Conservation (phyloP, 2,888 invertebrate genomes). For the Hedychridium roseum region DNA sequence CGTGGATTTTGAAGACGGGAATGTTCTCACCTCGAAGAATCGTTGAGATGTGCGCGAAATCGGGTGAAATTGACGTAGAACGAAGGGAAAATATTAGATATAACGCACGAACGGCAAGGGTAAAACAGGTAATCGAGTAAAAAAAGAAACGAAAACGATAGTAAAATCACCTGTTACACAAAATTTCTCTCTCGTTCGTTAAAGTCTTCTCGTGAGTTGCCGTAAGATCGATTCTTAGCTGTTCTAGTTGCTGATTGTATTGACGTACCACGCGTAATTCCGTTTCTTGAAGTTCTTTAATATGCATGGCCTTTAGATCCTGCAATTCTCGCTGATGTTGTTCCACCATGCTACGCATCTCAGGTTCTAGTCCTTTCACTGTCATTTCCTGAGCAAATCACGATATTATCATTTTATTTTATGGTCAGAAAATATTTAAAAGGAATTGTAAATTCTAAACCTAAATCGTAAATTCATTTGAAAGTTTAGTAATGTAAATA, state of each 20-base stretch:
- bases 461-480: background rate
- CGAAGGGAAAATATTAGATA: too few species aligned
- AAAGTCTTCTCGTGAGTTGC: slow-evolving; percentile 72
- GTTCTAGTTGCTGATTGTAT: slow-evolving; percentile 70
- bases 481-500: background rate
- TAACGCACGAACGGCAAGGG: too few species aligned
- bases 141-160: too few species aligned
- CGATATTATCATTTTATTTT: background rate
- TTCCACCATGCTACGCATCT: slow-evolving; percentile 80
- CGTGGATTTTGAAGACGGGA: too few species aligned
- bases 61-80: too few species aligned
- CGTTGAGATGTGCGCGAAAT: too few species aligned
- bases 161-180: slow-evolving; percentile 65
- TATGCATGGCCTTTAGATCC: slow-evolving; percentile 74
- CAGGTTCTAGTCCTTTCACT: slow-evolving; percentile 86
- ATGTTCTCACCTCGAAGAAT: too few species aligned
- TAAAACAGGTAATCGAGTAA: too few species aligned
- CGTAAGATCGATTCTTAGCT: slow-evolving; percentile 69
- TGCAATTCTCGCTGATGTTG: slow-evolving; percentile 75
- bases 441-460: background rate
- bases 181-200: slow-evolving; percentile 69
- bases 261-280: slow-evolving; percentile 70
- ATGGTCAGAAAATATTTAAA: background rate
- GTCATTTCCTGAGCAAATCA: slow-evolving; percentile 73
- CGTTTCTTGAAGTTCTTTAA: slow-evolving; percentile 73